Conservation (phyloP, 2,113 vertebrate genomes). For the Myrmophylax atrothorax region DNA sequence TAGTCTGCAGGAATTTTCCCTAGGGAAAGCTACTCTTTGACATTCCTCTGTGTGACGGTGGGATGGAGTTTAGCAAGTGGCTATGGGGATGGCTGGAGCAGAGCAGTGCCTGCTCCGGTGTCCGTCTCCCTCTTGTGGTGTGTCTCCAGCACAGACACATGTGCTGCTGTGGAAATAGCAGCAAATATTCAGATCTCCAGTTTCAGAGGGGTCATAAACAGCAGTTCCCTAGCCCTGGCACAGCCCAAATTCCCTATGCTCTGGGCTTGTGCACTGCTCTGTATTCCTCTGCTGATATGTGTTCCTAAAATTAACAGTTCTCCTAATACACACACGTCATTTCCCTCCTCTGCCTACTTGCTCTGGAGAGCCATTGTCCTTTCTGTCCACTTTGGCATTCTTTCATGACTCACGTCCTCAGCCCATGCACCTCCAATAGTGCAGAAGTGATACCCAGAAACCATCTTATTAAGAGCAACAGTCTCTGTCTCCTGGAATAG, state of each 20-base stretch:
- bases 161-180: rapidly evolving
- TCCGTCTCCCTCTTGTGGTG: conserved; percentile 7
- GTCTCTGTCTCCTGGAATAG: neutral
- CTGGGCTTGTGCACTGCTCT: neutral
- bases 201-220: neutral
- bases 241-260: neutral
- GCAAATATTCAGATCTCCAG: rapidly evolving
- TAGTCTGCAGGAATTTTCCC: neutral
- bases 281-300: rapidly evolving
- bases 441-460: neutral
- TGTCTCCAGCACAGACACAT: neutral
- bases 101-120: rapidly evolving
- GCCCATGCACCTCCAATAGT: neutral
- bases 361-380: neutral
- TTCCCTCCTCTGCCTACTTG: neutral
- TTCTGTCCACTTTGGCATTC: neutral
- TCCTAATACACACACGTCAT: neutral
- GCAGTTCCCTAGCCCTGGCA: neutral
- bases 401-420: neutral
- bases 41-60: neutral
- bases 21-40: neutral
- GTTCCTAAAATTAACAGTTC: neutral
- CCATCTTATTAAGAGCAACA: neutral
- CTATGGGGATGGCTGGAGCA: neutral
- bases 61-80: rapidly evolving